Evolutionary conservation across 2,888 invertebrate genomes (phyloP), one percentile per base, ranked within the genome.

Genomic region (Andrena flavipes): DNA sequence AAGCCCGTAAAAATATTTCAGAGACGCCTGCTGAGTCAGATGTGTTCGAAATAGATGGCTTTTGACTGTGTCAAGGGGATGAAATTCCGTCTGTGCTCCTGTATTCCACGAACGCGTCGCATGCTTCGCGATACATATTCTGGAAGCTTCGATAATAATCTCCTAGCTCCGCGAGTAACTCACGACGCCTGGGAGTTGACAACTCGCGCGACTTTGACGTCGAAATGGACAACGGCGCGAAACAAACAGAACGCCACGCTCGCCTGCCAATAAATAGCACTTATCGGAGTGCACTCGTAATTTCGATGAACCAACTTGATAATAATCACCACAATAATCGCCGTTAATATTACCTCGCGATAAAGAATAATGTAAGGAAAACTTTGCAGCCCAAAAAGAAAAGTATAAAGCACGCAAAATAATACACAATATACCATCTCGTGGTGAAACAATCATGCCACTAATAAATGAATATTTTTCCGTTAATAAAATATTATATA

Each of bases 11-110:
- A 89, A 89, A 76, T 85, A 60, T 68, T 59, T n/a, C 62, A 8
- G 49, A 65, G 51, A 70, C 33, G 72, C 49, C 64, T 75, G 76
- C 65, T 86, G 89, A 89, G 77, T 89, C 89, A 89, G 67, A 54
- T 60, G 35, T 77, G 48, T 75, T 80, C 10, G 65, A 85, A 89
- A 88, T 89, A 88, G 86, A 86, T 73, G 42, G 35, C 33, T 49
- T 65, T 63, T 56, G 51, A 13, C 16, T 68, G 33, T 74, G 49
- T 74, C 56, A 74, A 71, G 23, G 49, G 16, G 30, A 72, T 63
- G 26, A 68, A 56, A 33, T 60, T 72, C 49, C 56, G 29, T 8
- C 20, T 29, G 5, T 1, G 42, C 42, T 42, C 20, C 29, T 13
- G 6, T 20, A 16, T 60, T 54, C 62, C 56, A 35, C 42, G 30